These are phyloP conservation scores for Anhinga rufa DNA, from an alignment of 2,113 vertebrate genomes.

Conservation along the genomic window DNA sequence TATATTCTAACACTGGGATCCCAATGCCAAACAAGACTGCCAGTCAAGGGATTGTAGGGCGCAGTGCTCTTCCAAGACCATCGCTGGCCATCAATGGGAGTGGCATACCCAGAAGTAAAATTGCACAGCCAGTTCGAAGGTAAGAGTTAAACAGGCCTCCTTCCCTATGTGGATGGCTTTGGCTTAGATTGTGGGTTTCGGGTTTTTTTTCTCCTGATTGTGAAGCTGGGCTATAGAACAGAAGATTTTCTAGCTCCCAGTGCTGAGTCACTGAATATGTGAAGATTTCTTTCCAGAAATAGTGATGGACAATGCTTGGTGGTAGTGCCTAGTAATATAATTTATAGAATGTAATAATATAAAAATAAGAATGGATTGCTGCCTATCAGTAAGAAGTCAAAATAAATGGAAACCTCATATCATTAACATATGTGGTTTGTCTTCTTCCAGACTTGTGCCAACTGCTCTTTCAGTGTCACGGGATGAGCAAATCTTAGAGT, in stretches of 20 bases:
- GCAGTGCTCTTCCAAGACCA: constrained; percentile 91
- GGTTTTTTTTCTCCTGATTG: background rate
- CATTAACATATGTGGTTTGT: background rate
- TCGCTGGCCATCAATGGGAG: constrained; percentile 84
- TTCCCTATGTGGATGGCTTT: background rate
- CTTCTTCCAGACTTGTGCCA: background rate
- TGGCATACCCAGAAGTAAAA: constrained; percentile 88
- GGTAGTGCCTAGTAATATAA: background rate
- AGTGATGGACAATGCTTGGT: background rate
- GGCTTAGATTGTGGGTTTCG: background rate
- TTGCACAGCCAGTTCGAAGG: constrained; percentile 91
- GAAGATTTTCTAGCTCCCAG: background rate
- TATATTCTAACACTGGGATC: constrained; percentile 79
- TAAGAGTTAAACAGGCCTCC: constrained; percentile 44
- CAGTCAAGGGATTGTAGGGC: constrained; percentile 68
- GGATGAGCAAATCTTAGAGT: background rate
- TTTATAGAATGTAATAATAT: background rate
- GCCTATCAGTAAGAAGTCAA: background rate
- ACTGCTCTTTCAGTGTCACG: background rate
- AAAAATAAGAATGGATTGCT: background rate
- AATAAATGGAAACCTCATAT: background rate
- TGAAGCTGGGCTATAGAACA: background rate
- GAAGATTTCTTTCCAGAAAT: background rate
- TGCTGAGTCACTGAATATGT: background rate
- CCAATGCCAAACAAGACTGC: constrained; percentile 84